phyloP scores from a whole-genome alignment of 2,888 invertebrate genomes.

The Leptinotarsa juncta region DNA sequence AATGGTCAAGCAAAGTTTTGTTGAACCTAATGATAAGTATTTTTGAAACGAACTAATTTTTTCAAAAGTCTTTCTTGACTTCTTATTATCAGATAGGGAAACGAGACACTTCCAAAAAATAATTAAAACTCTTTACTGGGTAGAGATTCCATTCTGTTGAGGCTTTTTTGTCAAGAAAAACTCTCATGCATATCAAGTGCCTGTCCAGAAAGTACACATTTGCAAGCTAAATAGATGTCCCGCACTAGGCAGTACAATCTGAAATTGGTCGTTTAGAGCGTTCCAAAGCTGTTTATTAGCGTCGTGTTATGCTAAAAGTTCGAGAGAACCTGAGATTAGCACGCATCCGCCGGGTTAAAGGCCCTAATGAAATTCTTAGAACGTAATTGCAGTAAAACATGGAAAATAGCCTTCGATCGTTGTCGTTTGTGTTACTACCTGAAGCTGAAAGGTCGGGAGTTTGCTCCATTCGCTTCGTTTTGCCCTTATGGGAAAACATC shows the following conservation, averaged over 20 bases:
- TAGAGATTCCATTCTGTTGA: too few species aligned
- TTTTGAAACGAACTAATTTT: too few species aligned
- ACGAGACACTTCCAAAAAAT: too few species aligned
- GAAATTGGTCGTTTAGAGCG: constrained; percentile 10
- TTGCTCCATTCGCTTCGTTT: constrained; percentile 5
- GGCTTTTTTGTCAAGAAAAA: too few species aligned
- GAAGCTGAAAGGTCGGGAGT: constrained; percentile 1
- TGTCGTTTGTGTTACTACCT: constrained; percentile 14
- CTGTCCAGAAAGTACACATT: neutral
- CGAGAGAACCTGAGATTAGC: constrained; percentile 6
- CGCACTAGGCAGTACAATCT: constrained; percentile 2
- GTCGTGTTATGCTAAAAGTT: constrained; percentile 16
- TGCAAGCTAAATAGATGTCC: neutral
- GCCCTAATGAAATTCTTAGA: constrained; percentile 9
- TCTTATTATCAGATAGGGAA: too few species aligned
- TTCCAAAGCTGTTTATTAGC: constrained; percentile 1
- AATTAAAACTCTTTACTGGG: too few species aligned
- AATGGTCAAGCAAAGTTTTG: too few species aligned
- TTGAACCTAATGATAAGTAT: too few species aligned
- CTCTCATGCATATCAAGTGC: too few species aligned
- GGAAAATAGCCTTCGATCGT: constrained; percentile 13
- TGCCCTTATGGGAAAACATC: constrained; percentile 16
- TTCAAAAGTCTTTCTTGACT: too few species aligned
- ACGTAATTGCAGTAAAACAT: constrained; percentile 11
- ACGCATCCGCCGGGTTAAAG: neutral